Evolutionary conservation across 1,140 invertebrate genomes (phyloP), one percentile per base, ranked within the genome.

Genomic region (Papilio helenus): DNA sequence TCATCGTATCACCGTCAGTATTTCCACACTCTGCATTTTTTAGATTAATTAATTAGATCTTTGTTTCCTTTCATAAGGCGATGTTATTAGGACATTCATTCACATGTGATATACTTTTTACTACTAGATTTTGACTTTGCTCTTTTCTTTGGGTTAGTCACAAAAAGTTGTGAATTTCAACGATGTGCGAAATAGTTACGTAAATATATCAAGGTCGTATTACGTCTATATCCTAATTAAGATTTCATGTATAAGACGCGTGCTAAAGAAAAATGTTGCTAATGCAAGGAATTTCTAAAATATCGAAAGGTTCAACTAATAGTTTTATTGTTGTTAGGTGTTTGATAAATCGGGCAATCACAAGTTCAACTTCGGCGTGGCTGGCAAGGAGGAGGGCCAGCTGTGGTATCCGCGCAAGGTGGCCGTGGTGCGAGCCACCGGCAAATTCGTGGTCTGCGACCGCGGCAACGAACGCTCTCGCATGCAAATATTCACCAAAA

Each of bases 371-470:
- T 99, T 99, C 94, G 98, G 98, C 49, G 96, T 97, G 29, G 96
- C 98, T 79, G 98, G 98, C 76, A 98, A 98, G 88, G 98, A 99
- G 84, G 98, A 99, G 90, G 99, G 99, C 1, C 98, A 99, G 88
- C 94, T 99, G 71, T 99, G 98, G 98, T 99, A 99, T 95, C 99
- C 99, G 3, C 96, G 99, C 46, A 99, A 99, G 95, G 98, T 99
- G 23, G 98, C 98, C 2, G 98, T 99, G 1, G 98, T 99, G 95
- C 96, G 97, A 51, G 96, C 96, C 46, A 97, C 96, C 61, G 97
- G 97, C 8, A 98, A 98, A 92, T 99, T 98, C 93, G 98, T 99
- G 58, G 98, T 99, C 1, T 99, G 99, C 93, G 99, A 99, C 94
- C 97, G 99, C 82, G 99, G 99, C 44, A 99, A 98, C 88, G 98